A percentile compares a stretch with the other conserved stretches of the same genome.
These are phyloP conservation scores for Sebastes alutus DNA, from an alignment of 2,797 vertebrate genomes.

Conservation along the genomic window DNA sequence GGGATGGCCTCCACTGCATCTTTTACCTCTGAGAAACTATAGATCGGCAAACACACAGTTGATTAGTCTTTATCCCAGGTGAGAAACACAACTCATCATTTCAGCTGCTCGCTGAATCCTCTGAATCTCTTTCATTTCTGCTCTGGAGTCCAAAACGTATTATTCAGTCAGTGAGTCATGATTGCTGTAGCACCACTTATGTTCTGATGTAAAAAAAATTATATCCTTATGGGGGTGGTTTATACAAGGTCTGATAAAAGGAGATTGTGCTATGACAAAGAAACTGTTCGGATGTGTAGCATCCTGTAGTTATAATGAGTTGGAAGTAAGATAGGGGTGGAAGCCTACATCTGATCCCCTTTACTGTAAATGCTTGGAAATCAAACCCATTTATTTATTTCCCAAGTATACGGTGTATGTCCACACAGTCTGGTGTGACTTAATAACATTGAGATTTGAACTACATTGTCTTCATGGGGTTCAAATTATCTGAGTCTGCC, in stretches of 20 bases:
- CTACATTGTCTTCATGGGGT: background rate
- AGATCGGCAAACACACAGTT: background rate
- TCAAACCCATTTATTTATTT: background rate
- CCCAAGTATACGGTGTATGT: background rate
- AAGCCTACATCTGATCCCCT: background rate
- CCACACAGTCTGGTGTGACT: background rate
- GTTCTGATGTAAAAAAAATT: background rate
- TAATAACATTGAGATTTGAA: background rate
- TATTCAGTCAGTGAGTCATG: background rate
- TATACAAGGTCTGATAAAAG: background rate
- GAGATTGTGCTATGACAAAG: background rate
- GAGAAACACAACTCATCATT: background rate
- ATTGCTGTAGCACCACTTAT: background rate
- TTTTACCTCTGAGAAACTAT: background rate
- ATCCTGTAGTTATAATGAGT: background rate
- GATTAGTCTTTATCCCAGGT: background rate
- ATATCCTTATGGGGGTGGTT: background rate
- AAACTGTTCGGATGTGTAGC: background rate
- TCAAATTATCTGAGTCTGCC: background rate
- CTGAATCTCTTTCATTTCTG: background rate
- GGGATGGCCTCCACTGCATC: background rate
- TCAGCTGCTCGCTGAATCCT: background rate
- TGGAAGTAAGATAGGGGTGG: background rate
- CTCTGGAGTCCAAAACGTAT: background rate
- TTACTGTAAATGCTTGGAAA: background rate